phyloP scores from a whole-genome alignment of 64 coral and sea anemone genomes.

The Trachythela sp. region DNA sequence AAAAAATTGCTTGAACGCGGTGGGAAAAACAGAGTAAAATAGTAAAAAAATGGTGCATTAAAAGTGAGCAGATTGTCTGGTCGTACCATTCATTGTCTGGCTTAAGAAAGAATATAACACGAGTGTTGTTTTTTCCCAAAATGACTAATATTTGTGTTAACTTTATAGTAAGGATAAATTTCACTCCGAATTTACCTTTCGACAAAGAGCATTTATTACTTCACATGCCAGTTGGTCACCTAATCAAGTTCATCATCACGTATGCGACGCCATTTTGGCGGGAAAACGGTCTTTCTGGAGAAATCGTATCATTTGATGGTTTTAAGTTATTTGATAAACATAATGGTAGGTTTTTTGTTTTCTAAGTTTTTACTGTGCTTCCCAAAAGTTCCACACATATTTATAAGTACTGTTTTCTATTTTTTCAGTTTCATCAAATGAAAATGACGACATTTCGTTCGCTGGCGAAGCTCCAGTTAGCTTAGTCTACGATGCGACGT shows the following conservation, averaged over 20 bases:
- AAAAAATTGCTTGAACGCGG: too few species aligned
- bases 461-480: slow-evolving; percentile 47
- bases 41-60: too few species aligned
- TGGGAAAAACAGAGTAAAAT: too few species aligned
- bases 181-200: slow-evolving; percentile 65
- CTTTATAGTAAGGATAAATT: slow-evolving; percentile 71
- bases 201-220: slow-evolving; percentile 63
- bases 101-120: too few species aligned
- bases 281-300: slow-evolving; percentile 75
- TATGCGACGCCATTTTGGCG: slow-evolving; percentile 81
- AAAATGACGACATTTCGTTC: neutral
- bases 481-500: slow-evolving; percentile 69
- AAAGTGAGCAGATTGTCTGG: too few species aligned
- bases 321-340: neutral
- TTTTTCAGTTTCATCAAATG: neutral
- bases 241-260: slow-evolving; percentile 84
- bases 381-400: too few species aligned
- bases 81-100: too few species aligned
- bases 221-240: slow-evolving; percentile 69
- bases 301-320: slow-evolving; percentile 27
- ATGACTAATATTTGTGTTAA: neutral
- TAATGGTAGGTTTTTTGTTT: neutral
- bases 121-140: too few species aligned
- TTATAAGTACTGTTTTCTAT: neutral
- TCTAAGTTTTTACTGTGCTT: too few species aligned